Evolutionary conservation across 2,113 vertebrate species (phyloP).

Genomic region (Chunga burmeisteri): DNA sequence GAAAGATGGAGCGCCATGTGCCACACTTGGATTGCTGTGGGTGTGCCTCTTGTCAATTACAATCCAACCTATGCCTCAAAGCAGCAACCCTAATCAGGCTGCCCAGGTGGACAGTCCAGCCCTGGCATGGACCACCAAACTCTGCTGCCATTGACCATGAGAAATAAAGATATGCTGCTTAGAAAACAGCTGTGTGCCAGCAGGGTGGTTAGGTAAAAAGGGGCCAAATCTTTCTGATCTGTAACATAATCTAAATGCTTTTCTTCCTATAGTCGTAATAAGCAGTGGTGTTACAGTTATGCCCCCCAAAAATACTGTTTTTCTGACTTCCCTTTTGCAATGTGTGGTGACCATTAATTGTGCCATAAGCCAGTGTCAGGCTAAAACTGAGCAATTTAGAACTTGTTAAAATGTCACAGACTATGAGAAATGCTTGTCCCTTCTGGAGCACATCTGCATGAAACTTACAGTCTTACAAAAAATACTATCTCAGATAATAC

Average conservation of each 20-base stretch:
- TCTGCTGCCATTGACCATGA: neutral
- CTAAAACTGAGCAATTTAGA: neutral
- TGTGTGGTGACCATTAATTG: neutral
- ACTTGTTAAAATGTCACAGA: neutral
- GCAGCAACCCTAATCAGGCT: neutral
- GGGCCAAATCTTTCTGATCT: neutral
- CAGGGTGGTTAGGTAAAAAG: neutral
- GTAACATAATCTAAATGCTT: neutral
- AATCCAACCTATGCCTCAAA: neutral
- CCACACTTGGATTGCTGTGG: rapidly evolving
- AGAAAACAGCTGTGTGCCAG: neutral
- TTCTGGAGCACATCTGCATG: neutral
- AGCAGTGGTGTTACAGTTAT: neutral
- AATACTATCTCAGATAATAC: neutral
- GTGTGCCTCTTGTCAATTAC: neutral
- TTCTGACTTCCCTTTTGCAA: neutral
- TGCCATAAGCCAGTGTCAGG: neutral
- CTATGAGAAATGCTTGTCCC: neutral
- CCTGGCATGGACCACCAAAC: neutral
- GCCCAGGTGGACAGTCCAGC: neutral
- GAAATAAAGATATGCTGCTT: neutral
- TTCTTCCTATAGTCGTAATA: rapidly evolving
- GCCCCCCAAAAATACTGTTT: neutral
- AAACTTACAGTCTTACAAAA: neutral
- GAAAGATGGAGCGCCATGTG: rapidly evolving